Base-by-base conservation (phyloP, 2,888 invertebrate genomes). In the Drosophila infuscata region DNA sequence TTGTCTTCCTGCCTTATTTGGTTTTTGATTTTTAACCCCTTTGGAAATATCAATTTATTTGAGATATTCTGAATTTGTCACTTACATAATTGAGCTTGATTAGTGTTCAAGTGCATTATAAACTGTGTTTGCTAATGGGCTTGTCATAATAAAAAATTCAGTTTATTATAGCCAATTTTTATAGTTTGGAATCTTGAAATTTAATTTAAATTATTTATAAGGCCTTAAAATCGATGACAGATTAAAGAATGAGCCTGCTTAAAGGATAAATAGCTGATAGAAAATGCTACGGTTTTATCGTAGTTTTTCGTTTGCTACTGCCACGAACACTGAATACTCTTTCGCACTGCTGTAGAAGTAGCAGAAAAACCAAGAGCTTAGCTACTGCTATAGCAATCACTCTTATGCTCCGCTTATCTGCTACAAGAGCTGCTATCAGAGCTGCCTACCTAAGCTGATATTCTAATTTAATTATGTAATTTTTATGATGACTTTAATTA, bases 11-110 rank as follows among this genome's bases (percentile, higher is more conserved):
- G n/a, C 33, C 33, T 51, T 20, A 25, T 64, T 46, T 65, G 7
- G 36, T 35, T 54, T 65, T 56, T 15, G 51, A 35, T 49, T 65
- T 54, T 65, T 17, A 54, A 54, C 38, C 48, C 33, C 38, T 20
- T 54, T 36, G n/a, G 32, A 17, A 51, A 61, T 29, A 36, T 25
- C 25, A 25, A 15, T 46, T 25, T 4, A 15, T 30, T 30, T 49
- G 29, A 49, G 17, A 17, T 17, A 9, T 15, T 20, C 4, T 6
- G 32, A 12, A 12, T 52, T 52, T 52, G 12, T 32, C 32, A 33
- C 32, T 32, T 8, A 32, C 49, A 51, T 30, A 30, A 51, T n/a
- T 30, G 46, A 15, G 20, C 15, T 33, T 33, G 32, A 25, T 35
- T 5, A 3, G 25, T 35, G 25, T 25, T 25, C 9, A 17, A 53